Conservation (phyloP, 2,113 vertebrate species). For the Toxostoma redivivum region DNA sequence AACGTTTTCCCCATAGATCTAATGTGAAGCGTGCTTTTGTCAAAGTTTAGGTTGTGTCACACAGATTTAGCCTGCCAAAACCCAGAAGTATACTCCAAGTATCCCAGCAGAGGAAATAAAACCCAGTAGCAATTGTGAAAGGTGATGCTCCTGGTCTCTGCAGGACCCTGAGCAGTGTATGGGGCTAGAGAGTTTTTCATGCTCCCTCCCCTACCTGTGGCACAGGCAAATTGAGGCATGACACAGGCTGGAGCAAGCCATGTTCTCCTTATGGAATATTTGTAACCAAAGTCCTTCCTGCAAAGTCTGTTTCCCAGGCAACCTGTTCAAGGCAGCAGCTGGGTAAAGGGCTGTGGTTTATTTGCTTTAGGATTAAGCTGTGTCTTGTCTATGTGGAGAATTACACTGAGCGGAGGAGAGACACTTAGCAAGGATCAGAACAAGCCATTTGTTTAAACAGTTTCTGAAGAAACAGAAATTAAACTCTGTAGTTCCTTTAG, state of each 20-base stretch:
- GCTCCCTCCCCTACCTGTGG: rapidly evolving
- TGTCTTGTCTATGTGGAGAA: background rate
- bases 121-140: background rate
- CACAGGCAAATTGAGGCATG: background rate
- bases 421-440: background rate
- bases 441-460: background rate
- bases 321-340: background rate
- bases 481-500: slow-evolving; percentile 15
- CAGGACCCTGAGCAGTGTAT: background rate
- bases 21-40: background rate
- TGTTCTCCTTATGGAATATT: background rate
- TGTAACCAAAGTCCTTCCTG: background rate
- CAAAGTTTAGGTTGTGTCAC: background rate
- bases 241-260: background rate
- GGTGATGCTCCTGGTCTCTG: background rate
- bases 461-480: slow-evolving; percentile 28
- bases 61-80: background rate
- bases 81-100: background rate
- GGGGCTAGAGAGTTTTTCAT: background rate
- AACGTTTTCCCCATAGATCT: background rate
- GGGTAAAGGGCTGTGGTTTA: background rate
- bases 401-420: background rate
- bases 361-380: background rate
- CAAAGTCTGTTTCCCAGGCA: background rate
- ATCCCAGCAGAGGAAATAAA: background rate